Percentiles rank a stretch among this genome's conserved stretches.
Evolutionary conservation across 2,113 vertebrate species (phyloP).

Genomic region (Hiodon alosoides): DNA sequence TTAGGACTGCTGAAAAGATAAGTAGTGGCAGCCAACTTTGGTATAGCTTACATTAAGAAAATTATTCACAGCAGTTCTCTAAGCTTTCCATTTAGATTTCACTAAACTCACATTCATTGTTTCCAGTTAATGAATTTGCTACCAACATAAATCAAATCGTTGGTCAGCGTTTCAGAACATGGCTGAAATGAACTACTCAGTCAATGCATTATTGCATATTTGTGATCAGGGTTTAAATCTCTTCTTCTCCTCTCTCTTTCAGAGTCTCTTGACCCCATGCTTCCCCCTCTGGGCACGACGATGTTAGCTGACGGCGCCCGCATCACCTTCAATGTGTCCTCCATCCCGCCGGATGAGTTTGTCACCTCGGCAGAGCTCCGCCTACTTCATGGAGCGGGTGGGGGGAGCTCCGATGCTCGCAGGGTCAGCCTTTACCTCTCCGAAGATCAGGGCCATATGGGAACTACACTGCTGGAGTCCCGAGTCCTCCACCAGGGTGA

Average conservation of each 20-base stretch:
- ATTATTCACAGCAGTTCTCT: too few species aligned
- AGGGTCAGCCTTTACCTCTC: slow-evolving; percentile 61
- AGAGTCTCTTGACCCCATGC: slow-evolving; percentile 33
- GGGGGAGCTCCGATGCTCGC: slow-evolving; percentile 37
- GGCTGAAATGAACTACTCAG: too few species aligned
- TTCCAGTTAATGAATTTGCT: too few species aligned
- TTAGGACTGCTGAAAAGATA: neutral
- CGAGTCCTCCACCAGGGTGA: slow-evolving; percentile 40
- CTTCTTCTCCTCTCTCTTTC: neutral
- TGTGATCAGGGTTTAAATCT: neutral
- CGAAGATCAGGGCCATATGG: slow-evolving; percentile 29
- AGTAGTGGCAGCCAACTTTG: neutral
- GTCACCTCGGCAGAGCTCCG: slow-evolving; percentile 70
- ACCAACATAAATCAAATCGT: too few species aligned
- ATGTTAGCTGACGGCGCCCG: slow-evolving; percentile 36
- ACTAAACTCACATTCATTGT: too few species aligned
- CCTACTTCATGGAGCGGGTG: slow-evolving; percentile 42
- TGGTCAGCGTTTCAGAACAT: too few species aligned
- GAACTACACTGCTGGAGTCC: slow-evolving; percentile 57
- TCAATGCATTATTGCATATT: neutral
- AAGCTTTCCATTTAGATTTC: too few species aligned
- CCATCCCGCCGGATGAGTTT: slow-evolving; percentile 64
- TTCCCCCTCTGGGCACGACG: slow-evolving; percentile 27
- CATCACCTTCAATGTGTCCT: slow-evolving; percentile 70
- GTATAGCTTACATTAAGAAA: too few species aligned